Percentiles rank a stretch among this genome's conserved stretches.
Conservation (phyloP, 2,113 vertebrate genomes). For the Bubo scandiacus region DNA sequence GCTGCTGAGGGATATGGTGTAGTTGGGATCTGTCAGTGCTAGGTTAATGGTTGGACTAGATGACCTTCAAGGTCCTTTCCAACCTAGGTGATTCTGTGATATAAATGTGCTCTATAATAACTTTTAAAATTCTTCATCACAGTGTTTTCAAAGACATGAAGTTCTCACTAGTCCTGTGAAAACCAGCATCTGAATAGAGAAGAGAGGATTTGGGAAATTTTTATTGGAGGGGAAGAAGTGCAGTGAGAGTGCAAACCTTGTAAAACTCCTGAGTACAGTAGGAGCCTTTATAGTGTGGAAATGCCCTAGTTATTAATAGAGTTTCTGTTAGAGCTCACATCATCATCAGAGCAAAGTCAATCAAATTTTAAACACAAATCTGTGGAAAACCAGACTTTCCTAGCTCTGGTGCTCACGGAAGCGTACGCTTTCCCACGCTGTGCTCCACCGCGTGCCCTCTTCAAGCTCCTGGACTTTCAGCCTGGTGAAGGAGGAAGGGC, state of each 20-base stretch:
- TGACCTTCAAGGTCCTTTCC: too few relatives aligned
- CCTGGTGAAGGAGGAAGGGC: not conserved
- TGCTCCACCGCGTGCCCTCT: fast-evolving
- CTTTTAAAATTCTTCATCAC: not conserved
- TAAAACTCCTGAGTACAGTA: not conserved
- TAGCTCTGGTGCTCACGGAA: not conserved
- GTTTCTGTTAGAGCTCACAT: not conserved
- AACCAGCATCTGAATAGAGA: not conserved
- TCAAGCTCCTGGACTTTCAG: not conserved
- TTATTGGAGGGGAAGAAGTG: not conserved
- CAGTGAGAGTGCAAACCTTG: not conserved
- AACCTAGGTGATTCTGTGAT: too few relatives aligned
- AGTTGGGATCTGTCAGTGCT: too few relatives aligned
- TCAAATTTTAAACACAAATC: not conserved
- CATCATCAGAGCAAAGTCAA: not conserved
- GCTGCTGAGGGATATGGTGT: too few relatives aligned
- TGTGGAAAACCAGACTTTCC: not conserved
- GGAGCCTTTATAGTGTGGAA: not conserved
- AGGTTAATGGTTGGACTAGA: too few relatives aligned
- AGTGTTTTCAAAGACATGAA: not conserved
- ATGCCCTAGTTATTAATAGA: not conserved
- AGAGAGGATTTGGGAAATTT: not conserved
- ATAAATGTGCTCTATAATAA: not conserved
- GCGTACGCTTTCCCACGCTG: fast-evolving
- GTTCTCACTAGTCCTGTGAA: not conserved